phyloP scores from a whole-genome alignment of 2,888 invertebrate genomes.

The Microctonus aethiopoides region DNA sequence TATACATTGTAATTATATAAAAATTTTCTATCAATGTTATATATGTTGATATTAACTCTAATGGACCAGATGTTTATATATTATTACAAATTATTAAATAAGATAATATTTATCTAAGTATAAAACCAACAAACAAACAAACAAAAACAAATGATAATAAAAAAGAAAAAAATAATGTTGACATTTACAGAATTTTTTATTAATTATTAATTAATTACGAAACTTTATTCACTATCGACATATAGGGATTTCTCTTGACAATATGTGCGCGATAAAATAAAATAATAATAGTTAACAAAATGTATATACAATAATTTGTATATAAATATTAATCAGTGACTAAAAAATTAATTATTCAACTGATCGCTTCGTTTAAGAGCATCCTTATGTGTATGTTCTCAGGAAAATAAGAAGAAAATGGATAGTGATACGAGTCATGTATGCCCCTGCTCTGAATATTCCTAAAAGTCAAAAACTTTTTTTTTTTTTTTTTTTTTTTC shows the following conservation, averaged over 20 bases:
- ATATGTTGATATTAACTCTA: slow-evolving; percentile 62
- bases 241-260: slow-evolving; percentile 42
- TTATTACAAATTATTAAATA: slow-evolving; percentile 58
- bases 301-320: not conserved
- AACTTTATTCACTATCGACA: not conserved
- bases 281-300: not conserved
- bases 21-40: slow-evolving; percentile 67
- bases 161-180: slow-evolving; percentile 51
- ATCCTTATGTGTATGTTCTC: slow-evolving; percentile 26
- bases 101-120: slow-evolving; percentile 61
- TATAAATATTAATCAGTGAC: not conserved
- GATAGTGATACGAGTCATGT: slow-evolving; percentile 9
- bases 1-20: slow-evolving; percentile 53
- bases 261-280: slow-evolving; percentile 31
- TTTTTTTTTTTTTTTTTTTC: not conserved
- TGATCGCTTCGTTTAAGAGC: slow-evolving; percentile 15
- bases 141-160: slow-evolving; percentile 33
- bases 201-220: not conserved
- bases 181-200: slow-evolving; percentile 46
- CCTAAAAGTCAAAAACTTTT: not conserved
- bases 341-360: not conserved
- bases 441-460: slow-evolving; percentile 1
- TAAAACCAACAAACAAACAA: slow-evolving; percentile 27
- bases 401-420: not conserved
- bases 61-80: slow-evolving; percentile 67